Evolutionary conservation across 2,888 invertebrate species (phyloP).

Genomic region (Leptura quadrifasciata): DNA sequence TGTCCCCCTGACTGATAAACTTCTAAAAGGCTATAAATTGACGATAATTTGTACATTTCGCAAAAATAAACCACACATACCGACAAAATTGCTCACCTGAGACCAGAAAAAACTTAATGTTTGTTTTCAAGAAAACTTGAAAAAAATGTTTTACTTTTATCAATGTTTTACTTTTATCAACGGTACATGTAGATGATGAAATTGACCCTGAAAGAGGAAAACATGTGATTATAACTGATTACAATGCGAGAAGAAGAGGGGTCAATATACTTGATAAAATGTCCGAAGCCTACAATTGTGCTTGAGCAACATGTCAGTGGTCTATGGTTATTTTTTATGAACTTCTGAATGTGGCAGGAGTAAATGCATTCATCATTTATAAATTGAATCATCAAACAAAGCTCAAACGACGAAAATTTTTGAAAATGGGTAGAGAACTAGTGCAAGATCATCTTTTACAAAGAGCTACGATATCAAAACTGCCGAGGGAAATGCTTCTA

Average conservation of each 20-base stretch:
- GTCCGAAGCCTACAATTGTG: background rate
- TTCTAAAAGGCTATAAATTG: too few species aligned
- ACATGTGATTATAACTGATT: background rate
- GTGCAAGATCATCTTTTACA: background rate
- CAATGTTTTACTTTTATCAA: background rate
- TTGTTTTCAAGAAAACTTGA: too few species aligned
- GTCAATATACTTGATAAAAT: background rate
- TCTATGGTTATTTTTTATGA: constrained; percentile 6
- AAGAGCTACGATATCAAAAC: background rate
- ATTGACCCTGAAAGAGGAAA: background rate
- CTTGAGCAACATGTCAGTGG: background rate
- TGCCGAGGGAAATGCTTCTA: background rate
- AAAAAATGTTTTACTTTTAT: too few species aligned
- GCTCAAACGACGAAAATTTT: background rate
- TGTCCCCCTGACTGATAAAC: too few species aligned
- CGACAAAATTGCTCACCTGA: too few species aligned
- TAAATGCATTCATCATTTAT: background rate
- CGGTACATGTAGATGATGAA: background rate
- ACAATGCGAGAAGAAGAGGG: background rate
- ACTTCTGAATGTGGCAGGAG: constrained; percentile 6
- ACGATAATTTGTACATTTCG: too few species aligned
- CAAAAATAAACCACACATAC: too few species aligned
- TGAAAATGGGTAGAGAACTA: constrained; percentile 6
- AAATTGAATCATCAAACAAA: background rate
- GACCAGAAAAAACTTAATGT: too few species aligned